These are phyloP conservation scores for Drosophila pallidifrons DNA, from an alignment of 1,140 invertebrate genomes.

Conservation along the genomic window DNA sequence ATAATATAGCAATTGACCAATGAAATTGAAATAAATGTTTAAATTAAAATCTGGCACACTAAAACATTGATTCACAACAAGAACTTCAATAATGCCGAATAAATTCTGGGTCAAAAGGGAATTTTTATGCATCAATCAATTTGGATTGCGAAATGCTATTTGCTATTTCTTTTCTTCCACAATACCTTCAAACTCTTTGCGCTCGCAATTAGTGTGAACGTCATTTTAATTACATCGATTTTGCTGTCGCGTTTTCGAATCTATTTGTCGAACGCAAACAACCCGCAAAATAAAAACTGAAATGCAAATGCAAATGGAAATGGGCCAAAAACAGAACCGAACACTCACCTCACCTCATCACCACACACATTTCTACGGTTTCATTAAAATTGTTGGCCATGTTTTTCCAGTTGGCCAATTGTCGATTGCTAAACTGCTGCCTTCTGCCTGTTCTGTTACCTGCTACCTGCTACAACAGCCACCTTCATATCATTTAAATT, in stretches of 20 bases:
- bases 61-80: no score
- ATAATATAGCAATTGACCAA: no score
- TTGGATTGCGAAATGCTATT: background rate
- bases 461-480: background rate
- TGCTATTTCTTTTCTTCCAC: conserved; percentile 5
- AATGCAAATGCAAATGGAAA: background rate
- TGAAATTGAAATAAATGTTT: no score
- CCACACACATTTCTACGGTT: conserved; percentile 37
- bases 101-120: no score
- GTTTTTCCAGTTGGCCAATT: conserved; percentile 11
- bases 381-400: conserved; percentile 47
- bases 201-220: conserved; percentile 9
- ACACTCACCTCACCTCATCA: background rate
- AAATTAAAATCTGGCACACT: no score
- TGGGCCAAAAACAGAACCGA: conserved; percentile 19
- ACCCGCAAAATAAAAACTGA: conserved; percentile 4
- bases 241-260: conserved; percentile 42
- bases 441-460: background rate
- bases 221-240: conserved; percentile 66
- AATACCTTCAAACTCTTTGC: background rate
- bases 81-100: no score
- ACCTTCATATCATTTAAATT: conserved; percentile 68
- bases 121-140: background rate
- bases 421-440: background rate
- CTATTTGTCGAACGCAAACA: conserved; percentile 5